phyloP scores from a whole-genome alignment of 2,113 vertebrate genomes.

The Condylura cristata region DNA sequence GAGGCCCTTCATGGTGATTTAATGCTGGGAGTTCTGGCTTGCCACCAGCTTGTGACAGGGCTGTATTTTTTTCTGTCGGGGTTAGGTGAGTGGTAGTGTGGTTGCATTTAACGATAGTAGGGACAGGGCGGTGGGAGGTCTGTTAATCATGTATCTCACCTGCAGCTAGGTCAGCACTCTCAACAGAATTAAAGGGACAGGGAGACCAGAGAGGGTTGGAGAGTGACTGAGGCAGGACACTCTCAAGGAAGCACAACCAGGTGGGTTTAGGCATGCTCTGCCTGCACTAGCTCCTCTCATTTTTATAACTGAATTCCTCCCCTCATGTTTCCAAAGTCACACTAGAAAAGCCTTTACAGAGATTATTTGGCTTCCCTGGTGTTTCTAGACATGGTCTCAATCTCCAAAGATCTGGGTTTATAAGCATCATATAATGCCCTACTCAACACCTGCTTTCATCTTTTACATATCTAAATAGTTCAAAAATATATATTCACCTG shows the following conservation, averaged over 20 bases:
- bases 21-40: conserved; percentile 74
- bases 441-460: neutral
- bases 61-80: conserved; percentile 77
- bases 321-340: neutral
- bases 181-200: conserved; percentile 65
- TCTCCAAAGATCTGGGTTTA: conserved; percentile 61
- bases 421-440: neutral
- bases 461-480: neutral
- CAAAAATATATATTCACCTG: neutral
- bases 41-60: conserved; percentile 71
- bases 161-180: conserved; percentile 46
- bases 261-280: neutral
- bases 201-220: neutral
- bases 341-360: neutral
- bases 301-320: conserved; percentile 22
- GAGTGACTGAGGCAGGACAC: neutral
- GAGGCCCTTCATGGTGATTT: conserved; percentile 81
- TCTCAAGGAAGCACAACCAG: neutral
- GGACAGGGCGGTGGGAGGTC: neutral
- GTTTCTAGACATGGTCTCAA: conserved; percentile 60
- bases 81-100: conserved; percentile 67
- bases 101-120: conserved; percentile 19
- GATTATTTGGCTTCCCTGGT: neutral
- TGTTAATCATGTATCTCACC: conserved; percentile 68
- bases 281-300: neutral